These are phyloP conservation scores for Meandrusa payeni DNA, from an alignment of 2,888 invertebrate genomes.

Conservation along the genomic window DNA sequence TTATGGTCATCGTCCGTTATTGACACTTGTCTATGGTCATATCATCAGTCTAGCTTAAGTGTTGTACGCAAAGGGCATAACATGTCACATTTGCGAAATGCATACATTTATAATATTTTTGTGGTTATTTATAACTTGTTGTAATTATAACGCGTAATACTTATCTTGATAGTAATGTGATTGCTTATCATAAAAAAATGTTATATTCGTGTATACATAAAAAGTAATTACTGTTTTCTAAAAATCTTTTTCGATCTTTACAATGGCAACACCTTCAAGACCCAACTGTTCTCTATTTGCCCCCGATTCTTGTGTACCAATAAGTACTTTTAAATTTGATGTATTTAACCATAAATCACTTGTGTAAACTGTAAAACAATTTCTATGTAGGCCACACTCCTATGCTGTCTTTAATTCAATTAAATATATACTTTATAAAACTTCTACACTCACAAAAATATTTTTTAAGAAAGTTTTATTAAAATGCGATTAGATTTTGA, in stretches of 20 bases:
- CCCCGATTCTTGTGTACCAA: conserved; percentile 1
- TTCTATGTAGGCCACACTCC: conserved; percentile 9
- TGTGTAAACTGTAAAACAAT: background rate
- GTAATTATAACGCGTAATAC: conserved; percentile 38
- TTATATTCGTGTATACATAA: conserved; percentile 19
- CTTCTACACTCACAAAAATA: too few species aligned
- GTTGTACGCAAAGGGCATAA: conserved; percentile 14
- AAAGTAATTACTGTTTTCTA: conserved; percentile 2
- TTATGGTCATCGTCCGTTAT: too few species aligned
- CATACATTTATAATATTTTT: conserved; percentile 33
- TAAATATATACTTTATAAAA: too few species aligned
- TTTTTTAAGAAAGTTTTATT: too few species aligned
- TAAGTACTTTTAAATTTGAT: conserved; percentile 8
- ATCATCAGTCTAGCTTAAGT: conserved; percentile 5
- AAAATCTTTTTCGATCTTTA: conserved; percentile 7
- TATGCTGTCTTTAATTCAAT: too few species aligned
- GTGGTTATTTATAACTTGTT: conserved; percentile 53
- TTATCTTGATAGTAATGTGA: conserved; percentile 17
- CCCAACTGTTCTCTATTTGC: background rate
- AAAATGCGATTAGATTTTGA: too few species aligned
- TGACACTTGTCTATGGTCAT: conserved; percentile 5
- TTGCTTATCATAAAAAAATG: conserved; percentile 15
- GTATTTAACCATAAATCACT: conserved; percentile 3
- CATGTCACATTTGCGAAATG: conserved; percentile 3
- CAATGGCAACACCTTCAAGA: conserved; percentile 17